Conservation (phyloP, 2,113 vertebrate genomes). For the Ceyx melanurus region DNA sequence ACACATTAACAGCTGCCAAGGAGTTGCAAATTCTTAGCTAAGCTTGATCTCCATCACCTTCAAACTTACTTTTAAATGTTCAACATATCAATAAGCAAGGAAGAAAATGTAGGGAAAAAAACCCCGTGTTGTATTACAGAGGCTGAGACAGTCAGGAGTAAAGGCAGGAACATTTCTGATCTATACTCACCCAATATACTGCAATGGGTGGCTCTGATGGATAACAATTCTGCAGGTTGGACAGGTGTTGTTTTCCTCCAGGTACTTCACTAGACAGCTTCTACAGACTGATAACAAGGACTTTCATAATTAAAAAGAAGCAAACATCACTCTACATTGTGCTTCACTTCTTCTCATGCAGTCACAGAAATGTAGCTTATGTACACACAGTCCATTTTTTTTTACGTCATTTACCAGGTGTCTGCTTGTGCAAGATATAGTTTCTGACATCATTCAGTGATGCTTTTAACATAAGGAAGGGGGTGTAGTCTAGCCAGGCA, state of each 20-base stretch:
- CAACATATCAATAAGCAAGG: neutral
- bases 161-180: neutral
- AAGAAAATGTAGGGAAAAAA: neutral
- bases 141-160: neutral
- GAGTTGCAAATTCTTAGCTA: neutral
- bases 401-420: too few species aligned
- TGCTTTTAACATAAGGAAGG: too few species aligned
- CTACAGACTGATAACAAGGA: constrained; percentile 85
- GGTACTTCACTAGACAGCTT: constrained; percentile 97
- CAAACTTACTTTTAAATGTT: neutral
- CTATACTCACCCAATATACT: constrained; percentile 94
- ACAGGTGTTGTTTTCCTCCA: constrained; percentile 99
- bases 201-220: constrained; percentile 98
- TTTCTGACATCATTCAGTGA: too few species aligned
- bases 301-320: neutral
- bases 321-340: too few species aligned
- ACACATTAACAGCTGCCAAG: neutral
- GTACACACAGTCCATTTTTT: too few species aligned
- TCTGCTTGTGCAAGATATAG: too few species aligned
- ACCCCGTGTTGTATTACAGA: neutral
- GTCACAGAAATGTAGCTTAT: neutral
- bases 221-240: constrained; percentile 98
- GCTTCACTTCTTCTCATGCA: neutral
- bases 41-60: neutral
- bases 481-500: too few species aligned